Conservation (phyloP, 2,113 vertebrate species). For the Micronycteris hirsuta region DNA sequence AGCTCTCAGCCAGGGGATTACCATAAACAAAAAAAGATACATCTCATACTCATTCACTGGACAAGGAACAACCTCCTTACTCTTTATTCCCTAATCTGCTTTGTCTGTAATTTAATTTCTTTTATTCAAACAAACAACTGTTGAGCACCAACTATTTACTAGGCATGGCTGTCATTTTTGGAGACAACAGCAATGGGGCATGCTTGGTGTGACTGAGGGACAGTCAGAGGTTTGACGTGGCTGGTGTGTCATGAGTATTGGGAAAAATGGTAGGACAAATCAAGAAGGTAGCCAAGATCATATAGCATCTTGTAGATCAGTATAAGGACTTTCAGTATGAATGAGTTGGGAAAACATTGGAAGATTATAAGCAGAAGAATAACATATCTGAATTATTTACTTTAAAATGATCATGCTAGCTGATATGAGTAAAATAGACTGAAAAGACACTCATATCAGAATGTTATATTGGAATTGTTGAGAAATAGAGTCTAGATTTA, state of each 20-base stretch:
- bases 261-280: not conserved
- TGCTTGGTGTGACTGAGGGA: not conserved
- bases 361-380: not conserved
- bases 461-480: not conserved
- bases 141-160: not conserved
- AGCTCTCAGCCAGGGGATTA: not conserved
- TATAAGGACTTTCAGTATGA: not conserved
- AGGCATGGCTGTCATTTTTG: not conserved
- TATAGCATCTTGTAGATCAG: not conserved
- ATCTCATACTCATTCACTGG: not conserved
- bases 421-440: not conserved
- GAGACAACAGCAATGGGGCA: not conserved
- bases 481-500: not conserved
- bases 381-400: not conserved
- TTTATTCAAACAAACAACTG: not conserved
- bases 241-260: not conserved
- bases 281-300: not conserved
- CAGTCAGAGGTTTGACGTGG: not conserved
- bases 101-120: not conserved
- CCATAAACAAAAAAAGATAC: not conserved
- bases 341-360: not conserved
- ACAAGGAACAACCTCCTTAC: not conserved
- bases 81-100: not conserved
- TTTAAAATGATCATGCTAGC: not conserved
- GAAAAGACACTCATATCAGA: not conserved